These are phyloP conservation scores for Acrobeloides nanus DNA, from an alignment of 2,888 invertebrate species.

Conservation along the genomic window DNA sequence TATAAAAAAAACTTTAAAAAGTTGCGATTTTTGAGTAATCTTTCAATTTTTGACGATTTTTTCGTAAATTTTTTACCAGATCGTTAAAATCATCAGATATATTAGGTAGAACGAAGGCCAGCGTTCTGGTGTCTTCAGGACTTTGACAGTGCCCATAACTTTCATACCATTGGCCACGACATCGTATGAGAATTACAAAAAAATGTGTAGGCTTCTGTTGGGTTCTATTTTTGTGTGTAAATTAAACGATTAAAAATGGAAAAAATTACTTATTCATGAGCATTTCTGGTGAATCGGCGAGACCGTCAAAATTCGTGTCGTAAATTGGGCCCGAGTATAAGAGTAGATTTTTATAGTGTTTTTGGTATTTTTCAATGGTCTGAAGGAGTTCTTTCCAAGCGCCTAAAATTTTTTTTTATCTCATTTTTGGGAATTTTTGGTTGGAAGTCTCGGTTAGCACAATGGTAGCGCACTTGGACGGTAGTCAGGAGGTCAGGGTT, in stretches of 20 bases:
- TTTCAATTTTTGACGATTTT: conserved; percentile 4
- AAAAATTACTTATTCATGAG: conserved; percentile 4
- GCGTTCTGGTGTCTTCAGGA: conserved; percentile 16
- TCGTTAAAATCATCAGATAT: conserved; percentile 27
- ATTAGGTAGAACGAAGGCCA: conserved; percentile 26
- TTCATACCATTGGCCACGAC: conserved; percentile 15
- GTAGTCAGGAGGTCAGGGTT: too few species aligned
- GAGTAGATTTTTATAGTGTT: conserved; percentile 23
- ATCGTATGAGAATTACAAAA: conserved; percentile 27
- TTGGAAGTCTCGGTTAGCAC: too few species aligned
- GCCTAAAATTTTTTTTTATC: too few species aligned
- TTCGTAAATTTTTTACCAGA: conserved; percentile 25
- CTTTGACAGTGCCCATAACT: conserved; percentile 15
- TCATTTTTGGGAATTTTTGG: too few species aligned
- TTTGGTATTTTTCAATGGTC: conserved; percentile 18
- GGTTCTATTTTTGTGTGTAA: not conserved
- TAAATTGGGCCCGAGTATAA: conserved; percentile 25
- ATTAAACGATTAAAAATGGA: not conserved
- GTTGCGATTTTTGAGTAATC: conserved; percentile 4
- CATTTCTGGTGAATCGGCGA: conserved; percentile 11
- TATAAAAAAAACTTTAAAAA: too few species aligned
- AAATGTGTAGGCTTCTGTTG: conserved; percentile 23
- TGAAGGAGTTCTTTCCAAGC: conserved; percentile 21
- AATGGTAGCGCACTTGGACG: too few species aligned
- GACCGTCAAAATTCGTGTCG: conserved; percentile 23